Conservation (phyloP, 2,888 invertebrate species). For the Tipula lateralis region DNA sequence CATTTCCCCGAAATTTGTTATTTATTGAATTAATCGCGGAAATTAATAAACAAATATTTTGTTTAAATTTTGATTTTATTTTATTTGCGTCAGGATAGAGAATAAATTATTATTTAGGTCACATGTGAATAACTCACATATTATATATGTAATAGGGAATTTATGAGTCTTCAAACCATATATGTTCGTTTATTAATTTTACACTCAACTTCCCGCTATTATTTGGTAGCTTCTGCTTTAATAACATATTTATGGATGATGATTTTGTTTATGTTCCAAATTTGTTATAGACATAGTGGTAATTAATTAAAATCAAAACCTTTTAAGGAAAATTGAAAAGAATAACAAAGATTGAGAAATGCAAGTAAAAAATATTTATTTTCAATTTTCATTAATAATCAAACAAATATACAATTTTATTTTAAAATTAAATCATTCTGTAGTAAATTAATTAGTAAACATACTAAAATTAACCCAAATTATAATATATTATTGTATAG, state of each 20-base stretch:
- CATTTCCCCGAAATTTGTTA: not conserved
- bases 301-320: not conserved
- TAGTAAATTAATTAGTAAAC: not conserved
- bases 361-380: not conserved
- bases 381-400: not conserved
- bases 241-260: not conserved
- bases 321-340: not conserved
- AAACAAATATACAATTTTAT: not conserved
- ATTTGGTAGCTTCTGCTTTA: not conserved
- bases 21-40: not conserved
- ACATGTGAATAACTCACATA: not conserved
- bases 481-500: not conserved
- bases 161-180: not conserved
- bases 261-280: slow-evolving; percentile 4
- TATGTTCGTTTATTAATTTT: not conserved
- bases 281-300: not conserved
- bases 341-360: not conserved
- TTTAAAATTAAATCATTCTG: not conserved
- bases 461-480: not conserved
- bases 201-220: not conserved
- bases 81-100: not conserved
- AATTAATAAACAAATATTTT: not conserved
- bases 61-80: not conserved
- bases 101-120: not conserved
- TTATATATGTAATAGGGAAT: not conserved